phyloP scores from a whole-genome alignment of 2,888 invertebrate species.

The Dicyrtomina minuta region DNA sequence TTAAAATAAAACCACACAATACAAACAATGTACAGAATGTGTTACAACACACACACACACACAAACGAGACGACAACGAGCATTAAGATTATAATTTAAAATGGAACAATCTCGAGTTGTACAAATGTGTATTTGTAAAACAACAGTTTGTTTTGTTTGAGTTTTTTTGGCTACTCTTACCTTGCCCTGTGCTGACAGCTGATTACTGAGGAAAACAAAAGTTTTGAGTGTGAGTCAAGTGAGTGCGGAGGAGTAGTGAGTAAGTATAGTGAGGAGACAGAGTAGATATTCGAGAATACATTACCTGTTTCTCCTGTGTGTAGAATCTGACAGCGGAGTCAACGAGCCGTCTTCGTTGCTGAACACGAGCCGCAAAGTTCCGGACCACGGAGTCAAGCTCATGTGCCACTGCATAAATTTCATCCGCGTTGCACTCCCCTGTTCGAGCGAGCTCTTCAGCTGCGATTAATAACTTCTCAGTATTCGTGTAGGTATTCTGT shows the following conservation, averaged over 20 bases:
- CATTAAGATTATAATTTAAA: too few species aligned
- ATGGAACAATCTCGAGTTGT: too few species aligned
- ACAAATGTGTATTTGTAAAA: too few species aligned
- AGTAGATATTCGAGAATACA: slow-evolving; percentile 34
- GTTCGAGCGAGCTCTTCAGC: slow-evolving; percentile 94
- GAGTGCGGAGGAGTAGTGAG: neutral
- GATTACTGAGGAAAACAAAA: neutral
- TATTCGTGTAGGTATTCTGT: slow-evolving; percentile 97
- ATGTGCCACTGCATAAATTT: slow-evolving; percentile 90
- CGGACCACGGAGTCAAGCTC: slow-evolving; percentile 92
- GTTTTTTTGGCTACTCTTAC: too few species aligned
- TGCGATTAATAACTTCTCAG: slow-evolving; percentile 91
- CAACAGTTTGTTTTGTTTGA: too few species aligned
- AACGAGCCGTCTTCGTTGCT: slow-evolving; percentile 81
- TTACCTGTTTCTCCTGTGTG: slow-evolving; percentile 90
- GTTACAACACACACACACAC: too few species aligned
- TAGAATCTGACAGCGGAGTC: slow-evolving; percentile 93
- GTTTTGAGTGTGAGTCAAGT: neutral
- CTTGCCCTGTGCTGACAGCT: neutral
- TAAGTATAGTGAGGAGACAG: neutral
- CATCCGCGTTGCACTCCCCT: slow-evolving; percentile 94
- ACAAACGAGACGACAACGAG: too few species aligned
- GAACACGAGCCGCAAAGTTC: slow-evolving; percentile 89
- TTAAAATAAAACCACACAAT: too few species aligned
- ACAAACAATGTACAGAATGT: too few species aligned